Evolutionary conservation across 2,113 vertebrate genomes (phyloP).

Genomic region (Argyrosomus japonicus): DNA sequence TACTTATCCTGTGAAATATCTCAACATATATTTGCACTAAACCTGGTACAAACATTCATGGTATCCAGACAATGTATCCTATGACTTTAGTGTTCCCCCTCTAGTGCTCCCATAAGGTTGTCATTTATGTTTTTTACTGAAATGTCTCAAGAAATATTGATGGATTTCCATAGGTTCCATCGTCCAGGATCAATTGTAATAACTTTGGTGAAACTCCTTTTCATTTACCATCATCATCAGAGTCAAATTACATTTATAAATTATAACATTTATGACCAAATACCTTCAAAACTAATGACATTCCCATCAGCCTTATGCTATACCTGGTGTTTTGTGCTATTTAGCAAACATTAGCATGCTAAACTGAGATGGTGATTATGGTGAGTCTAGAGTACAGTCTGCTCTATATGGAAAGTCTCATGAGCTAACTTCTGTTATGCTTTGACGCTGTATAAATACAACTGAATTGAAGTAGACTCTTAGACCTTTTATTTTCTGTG

Average conservation of each 20-base stretch:
- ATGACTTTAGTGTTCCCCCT: background rate
- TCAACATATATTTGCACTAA: background rate
- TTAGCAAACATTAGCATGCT: background rate
- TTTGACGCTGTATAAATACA: too few relatives aligned
- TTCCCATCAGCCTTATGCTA: background rate
- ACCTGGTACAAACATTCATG: background rate
- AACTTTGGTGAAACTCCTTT: too few relatives aligned
- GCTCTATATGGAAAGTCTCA: too few relatives aligned
- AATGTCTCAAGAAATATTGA: background rate
- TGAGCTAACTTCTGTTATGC: too few relatives aligned
- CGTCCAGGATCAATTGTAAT: too few relatives aligned
- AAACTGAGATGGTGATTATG: background rate
- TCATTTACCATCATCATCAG: too few relatives aligned
- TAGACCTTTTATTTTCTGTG: background rate
- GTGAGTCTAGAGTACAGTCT: too few relatives aligned
- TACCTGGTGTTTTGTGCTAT: background rate
- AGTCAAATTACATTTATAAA: too few relatives aligned
- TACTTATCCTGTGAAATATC: background rate
- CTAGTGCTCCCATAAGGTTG: background rate
- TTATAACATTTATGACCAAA: too few relatives aligned
- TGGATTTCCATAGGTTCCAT: too few relatives aligned
- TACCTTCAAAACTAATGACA: too few relatives aligned
- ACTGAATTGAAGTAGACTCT: background rate
- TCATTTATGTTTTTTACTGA: background rate
- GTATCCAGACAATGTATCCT: background rate